Conservation (phyloP, 2,888 invertebrate species). For the Netelia melanura region DNA sequence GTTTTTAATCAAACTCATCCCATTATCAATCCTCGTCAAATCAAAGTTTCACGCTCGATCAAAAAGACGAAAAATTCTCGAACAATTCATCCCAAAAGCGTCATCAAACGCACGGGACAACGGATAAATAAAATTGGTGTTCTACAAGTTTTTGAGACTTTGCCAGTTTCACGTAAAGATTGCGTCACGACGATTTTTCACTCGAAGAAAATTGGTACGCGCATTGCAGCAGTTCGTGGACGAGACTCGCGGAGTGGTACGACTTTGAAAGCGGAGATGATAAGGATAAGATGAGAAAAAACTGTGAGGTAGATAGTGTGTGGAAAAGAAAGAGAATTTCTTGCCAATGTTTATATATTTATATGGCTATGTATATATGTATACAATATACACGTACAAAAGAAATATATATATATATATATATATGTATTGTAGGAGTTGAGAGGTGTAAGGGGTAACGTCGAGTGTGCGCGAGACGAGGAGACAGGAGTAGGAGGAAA, state of each 20-base stretch:
- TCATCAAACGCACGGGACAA: too few relatives aligned
- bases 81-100: too few relatives aligned
- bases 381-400: neutral
- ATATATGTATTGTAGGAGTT: constrained; percentile 20
- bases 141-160: constrained; percentile 31
- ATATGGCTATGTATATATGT: neutral
- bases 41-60: too few relatives aligned
- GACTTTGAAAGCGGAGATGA: constrained; percentile 54
- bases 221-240: constrained; percentile 49
- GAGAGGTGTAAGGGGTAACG: constrained; percentile 13
- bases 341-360: neutral
- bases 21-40: too few relatives aligned
- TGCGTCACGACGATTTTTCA: constrained; percentile 35
- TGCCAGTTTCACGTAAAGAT: constrained; percentile 42
- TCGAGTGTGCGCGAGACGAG: constrained; percentile 45
- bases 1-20: too few relatives aligned
- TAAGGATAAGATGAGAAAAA: constrained; percentile 59
- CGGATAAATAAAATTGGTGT: too few relatives aligned
- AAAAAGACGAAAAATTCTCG: too few relatives aligned
- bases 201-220: constrained; percentile 56
- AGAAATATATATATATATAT: constrained; percentile 22
- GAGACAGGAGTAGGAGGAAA: constrained; percentile 72
- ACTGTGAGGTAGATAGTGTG: constrained; percentile 40
- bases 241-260: constrained; percentile 29
- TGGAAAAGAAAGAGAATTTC: constrained; percentile 52